Percentiles rank a stretch among this genome's conserved stretches.
Conservation (phyloP, 2,113 vertebrate species). For the Pungitius pungitius region DNA sequence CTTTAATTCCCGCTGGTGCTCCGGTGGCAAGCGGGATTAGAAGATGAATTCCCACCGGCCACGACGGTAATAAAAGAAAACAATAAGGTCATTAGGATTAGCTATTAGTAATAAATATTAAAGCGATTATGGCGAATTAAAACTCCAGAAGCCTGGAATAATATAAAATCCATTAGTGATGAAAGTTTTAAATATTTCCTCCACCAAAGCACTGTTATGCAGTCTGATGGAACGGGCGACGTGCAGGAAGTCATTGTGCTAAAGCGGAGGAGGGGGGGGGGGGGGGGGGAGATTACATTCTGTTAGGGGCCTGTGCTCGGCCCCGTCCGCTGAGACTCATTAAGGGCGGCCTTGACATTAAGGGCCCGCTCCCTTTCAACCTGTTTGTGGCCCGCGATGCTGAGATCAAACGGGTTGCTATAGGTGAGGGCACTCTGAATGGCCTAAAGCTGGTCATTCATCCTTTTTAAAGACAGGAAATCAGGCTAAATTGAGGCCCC, state of each 20-base stretch:
- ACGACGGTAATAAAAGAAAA: constrained; percentile 47
- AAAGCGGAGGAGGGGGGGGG: constrained; percentile 58
- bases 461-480: constrained; percentile 80
- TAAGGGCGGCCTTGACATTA: constrained; percentile 79
- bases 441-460: constrained; percentile 80
- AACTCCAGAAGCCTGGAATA: constrained; percentile 20
- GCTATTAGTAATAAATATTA: constrained; percentile 46
- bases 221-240: constrained; percentile 29
- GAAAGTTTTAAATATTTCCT: constrained; percentile 29
- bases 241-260: constrained; percentile 60
- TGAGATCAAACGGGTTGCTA: constrained; percentile 79
- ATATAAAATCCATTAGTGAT: constrained; percentile 35
- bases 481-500: constrained; percentile 76
- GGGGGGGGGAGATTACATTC: constrained; percentile 74
- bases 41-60: constrained; percentile 34
- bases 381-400: constrained; percentile 70
- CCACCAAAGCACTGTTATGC: not conserved
- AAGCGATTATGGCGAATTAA: constrained; percentile 57
- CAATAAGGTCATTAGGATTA: constrained; percentile 52
- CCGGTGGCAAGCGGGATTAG: constrained; percentile 18
- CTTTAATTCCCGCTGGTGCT: constrained; percentile 30
- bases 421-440: constrained; percentile 73
- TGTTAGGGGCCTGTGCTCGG: constrained; percentile 63
- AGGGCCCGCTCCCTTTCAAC: constrained; percentile 72
- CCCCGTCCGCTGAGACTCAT: constrained; percentile 68